Conservation (phyloP, 2,797 vertebrate genomes). For the Characodon lateralis region DNA sequence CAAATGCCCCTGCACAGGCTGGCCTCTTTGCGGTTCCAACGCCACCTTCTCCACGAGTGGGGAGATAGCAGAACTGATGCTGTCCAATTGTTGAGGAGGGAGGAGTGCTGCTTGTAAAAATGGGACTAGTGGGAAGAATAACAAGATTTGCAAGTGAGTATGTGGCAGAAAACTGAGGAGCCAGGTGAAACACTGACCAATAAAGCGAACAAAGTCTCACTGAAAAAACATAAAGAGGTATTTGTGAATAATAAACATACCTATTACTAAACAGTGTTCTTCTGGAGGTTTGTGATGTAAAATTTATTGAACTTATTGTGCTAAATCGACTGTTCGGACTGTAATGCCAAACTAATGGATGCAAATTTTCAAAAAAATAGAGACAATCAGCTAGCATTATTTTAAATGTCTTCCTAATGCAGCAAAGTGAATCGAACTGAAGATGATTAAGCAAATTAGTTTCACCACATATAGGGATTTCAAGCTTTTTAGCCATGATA, state of each 20-base stretch:
- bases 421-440: neutral
- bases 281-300: neutral
- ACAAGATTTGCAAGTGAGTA: constrained; percentile 29
- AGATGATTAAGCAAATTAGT: neutral
- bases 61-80: constrained; percentile 75
- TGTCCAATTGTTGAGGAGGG: constrained; percentile 68
- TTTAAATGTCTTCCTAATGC: neutral
- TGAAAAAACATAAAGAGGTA: neutral
- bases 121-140: constrained; percentile 20
- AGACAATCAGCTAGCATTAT: too few relatives aligned
- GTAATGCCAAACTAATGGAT: neutral
- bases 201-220: constrained; percentile 5
- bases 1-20: constrained; percentile 71
- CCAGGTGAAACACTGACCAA: constrained; percentile 1
- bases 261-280: neutral
- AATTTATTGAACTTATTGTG: neutral
- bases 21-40: constrained; percentile 67
- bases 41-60: constrained; percentile 63
- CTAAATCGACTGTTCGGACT: neutral
- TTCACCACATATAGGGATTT: neutral
- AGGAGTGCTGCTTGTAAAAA: constrained; percentile 64
- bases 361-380: neutral
- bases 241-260: neutral
- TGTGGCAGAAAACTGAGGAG: constrained; percentile 13
- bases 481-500: too few relatives aligned